phyloP scores from a whole-genome alignment of 2,113 vertebrate genomes.

The Cephalophus harveyi region DNA sequence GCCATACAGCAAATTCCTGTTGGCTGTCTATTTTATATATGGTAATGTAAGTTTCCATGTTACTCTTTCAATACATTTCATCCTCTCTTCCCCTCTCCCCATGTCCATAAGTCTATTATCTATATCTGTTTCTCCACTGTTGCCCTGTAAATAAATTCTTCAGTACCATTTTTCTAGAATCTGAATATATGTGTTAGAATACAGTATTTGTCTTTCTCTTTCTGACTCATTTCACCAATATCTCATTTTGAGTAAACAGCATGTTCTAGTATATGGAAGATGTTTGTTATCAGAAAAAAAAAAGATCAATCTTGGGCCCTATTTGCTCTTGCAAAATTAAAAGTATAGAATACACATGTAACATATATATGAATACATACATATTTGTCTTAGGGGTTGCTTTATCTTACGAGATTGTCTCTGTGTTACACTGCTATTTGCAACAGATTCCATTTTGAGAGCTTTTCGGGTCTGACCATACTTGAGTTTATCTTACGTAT shows the following conservation, averaged over 20 bases:
- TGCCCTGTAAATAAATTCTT: background rate
- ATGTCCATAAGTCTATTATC: background rate
- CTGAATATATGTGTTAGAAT: background rate
- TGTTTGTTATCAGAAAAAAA: background rate
- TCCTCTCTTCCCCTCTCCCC: background rate
- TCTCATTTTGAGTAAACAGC: background rate
- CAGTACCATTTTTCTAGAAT: background rate
- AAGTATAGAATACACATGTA: background rate
- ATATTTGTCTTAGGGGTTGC: background rate
- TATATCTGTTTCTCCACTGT: background rate
- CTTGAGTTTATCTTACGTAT: background rate
- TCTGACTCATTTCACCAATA: background rate
- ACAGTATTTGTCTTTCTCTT: background rate
- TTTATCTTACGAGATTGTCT: background rate
- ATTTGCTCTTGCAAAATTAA: background rate
- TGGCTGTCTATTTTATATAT: background rate
- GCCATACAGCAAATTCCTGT: background rate
- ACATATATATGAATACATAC: too few species aligned
- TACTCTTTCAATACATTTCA: background rate
- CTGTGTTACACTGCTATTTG: accelerated
- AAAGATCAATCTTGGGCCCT: background rate
- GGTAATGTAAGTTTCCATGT: background rate
- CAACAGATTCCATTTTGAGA: background rate
- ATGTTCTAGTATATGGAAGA: background rate
- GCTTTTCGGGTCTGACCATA: background rate